Evolutionary conservation across 2,113 vertebrate species (phyloP).

Genomic region (Spilogale gracilis): DNA sequence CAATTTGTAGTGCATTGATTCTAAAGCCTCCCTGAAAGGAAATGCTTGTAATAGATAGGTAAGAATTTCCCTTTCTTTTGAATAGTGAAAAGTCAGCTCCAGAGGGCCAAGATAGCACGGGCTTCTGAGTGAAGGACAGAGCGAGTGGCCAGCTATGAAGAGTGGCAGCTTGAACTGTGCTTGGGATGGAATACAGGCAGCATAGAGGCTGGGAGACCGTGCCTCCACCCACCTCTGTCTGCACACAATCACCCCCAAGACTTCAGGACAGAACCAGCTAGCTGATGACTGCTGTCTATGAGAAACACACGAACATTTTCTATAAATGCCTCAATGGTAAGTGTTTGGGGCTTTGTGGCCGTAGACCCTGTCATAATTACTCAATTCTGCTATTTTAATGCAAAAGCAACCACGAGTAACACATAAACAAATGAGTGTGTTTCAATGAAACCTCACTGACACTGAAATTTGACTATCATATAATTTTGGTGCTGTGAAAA

Average conservation of each 20-base stretch:
- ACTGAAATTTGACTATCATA: not conserved
- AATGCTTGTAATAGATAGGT: not conserved
- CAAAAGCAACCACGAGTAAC: not conserved
- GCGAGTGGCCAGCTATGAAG: not conserved
- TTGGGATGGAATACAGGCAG: rapidly evolving
- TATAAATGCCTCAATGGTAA: not conserved
- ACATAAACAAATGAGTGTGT: not conserved
- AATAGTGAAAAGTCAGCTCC: not conserved
- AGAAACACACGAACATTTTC: not conserved
- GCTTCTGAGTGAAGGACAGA: not conserved
- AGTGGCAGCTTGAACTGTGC: not conserved
- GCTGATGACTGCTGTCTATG: not conserved
- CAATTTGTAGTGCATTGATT: not conserved
- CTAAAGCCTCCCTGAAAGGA: not conserved
- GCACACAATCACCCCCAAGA: not conserved
- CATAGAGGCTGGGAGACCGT: rapidly evolving
- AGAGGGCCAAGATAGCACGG: not conserved
- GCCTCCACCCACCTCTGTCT: rapidly evolving
- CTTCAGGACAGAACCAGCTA: not conserved
- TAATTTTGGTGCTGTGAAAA: not conserved
- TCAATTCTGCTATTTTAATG: not conserved
- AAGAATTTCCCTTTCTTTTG: not conserved
- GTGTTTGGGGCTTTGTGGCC: not conserved
- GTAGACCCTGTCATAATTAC: not conserved
- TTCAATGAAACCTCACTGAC: not conserved